These are phyloP conservation scores for Zosterops japonicus DNA, from an alignment of 2,113 vertebrate species.

Conservation along the genomic window DNA sequence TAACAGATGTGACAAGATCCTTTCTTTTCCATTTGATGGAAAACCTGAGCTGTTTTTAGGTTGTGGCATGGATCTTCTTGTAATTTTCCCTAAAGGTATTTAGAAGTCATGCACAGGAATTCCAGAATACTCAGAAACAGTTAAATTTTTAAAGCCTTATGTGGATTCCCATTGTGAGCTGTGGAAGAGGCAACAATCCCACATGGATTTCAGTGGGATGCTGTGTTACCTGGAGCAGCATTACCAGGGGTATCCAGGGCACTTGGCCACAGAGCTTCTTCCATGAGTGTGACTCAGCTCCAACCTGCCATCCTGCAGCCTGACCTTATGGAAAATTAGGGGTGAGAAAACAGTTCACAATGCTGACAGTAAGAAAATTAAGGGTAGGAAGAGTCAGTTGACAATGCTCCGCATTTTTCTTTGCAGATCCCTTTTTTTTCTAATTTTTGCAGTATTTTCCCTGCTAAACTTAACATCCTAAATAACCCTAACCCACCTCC, in stretches of 20 bases:
- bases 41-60: background rate
- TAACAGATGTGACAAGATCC: background rate
- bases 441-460: background rate
- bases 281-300: accelerated
- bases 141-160: background rate
- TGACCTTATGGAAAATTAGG: background rate
- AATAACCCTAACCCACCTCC: background rate
- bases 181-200: accelerated
- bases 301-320: background rate
- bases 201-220: accelerated
- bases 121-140: background rate
- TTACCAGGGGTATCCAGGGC: accelerated
- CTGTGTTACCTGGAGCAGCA: accelerated
- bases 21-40: background rate
- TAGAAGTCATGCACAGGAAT: background rate
- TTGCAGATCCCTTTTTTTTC: background rate
- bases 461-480: background rate
- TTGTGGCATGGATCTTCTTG: background rate
- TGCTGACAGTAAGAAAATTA: background rate
- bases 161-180: background rate
- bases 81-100: background rate
- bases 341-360: background rate
- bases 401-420: background rate
- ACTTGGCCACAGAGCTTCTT: background rate
- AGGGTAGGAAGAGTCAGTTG: background rate